Conservation (phyloP, 2,113 vertebrate genomes). For the Dinomys branickii region DNA sequence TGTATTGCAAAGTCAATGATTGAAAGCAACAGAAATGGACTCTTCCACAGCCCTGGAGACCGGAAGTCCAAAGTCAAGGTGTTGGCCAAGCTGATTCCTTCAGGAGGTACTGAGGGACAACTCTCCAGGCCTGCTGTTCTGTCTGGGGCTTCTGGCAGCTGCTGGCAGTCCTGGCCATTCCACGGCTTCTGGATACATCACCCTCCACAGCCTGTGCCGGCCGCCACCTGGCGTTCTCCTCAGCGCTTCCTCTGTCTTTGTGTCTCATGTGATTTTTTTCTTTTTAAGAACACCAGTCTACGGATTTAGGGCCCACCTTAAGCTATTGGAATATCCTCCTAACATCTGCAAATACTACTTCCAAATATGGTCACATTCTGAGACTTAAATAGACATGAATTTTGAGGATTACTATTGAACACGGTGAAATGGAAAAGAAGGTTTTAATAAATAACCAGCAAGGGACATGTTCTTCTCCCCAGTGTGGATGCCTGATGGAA, state of each 20-base stretch:
- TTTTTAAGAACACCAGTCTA: background rate
- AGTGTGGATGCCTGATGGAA: background rate
- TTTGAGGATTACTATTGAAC: too few relatives aligned
- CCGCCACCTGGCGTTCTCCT: background rate
- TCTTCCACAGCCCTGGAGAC: background rate
- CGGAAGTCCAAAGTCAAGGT: too few relatives aligned
- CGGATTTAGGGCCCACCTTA: background rate
- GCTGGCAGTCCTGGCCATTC: background rate
- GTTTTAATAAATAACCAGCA: too few relatives aligned
- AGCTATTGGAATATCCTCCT: background rate
- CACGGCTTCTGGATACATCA: background rate
- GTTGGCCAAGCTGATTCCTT: background rate
- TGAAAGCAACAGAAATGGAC: background rate
- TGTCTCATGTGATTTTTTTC: background rate
- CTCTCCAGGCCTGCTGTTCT: background rate
- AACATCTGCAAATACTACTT: background rate
- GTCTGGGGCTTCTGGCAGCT: background rate
- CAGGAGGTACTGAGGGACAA: background rate
- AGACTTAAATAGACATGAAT: background rate
- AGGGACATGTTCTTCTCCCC: too few relatives aligned
- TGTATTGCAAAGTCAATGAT: background rate
- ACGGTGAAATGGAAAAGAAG: too few relatives aligned
- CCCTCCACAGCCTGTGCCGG: background rate
- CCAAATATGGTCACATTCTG: background rate
- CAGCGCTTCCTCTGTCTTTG: background rate